These are phyloP conservation scores for Chrysocyon brachyurus DNA, from an alignment of 2,797 vertebrate genomes.

Conservation along the genomic window DNA sequence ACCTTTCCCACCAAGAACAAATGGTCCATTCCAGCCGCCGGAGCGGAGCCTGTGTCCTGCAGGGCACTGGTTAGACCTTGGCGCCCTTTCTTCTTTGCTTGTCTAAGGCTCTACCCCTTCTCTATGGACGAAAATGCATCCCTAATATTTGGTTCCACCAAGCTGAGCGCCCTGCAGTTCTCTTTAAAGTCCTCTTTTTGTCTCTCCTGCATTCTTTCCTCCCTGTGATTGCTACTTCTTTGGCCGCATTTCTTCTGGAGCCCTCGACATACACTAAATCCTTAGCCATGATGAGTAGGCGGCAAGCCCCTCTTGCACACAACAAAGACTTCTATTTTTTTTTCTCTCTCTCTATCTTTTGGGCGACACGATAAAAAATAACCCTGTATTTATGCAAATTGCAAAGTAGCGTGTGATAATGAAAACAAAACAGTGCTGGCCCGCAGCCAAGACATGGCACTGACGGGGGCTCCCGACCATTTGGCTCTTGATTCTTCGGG, in stretches of 20 bases:
- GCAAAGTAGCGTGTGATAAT: constrained; percentile 90
- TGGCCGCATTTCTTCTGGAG: constrained; percentile 59
- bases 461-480: constrained; percentile 88
- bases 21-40: not conserved
- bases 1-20: not conserved
- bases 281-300: constrained; percentile 82
- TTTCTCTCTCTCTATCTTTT: constrained; percentile 83
- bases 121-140: accelerated
- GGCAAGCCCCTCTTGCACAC: constrained; percentile 79
- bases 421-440: constrained; percentile 92
- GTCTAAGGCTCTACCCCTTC: not conserved
- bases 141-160: constrained; percentile 29
- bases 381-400: constrained; percentile 92
- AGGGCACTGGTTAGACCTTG: not conserved
- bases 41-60: no score
- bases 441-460: constrained; percentile 90
- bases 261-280: constrained; percentile 76
- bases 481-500: constrained; percentile 88
- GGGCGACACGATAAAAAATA: constrained; percentile 89
- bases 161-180: constrained; percentile 44
- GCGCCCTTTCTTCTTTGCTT: not conserved
- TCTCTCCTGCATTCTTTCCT: constrained; percentile 68
- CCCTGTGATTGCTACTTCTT: constrained; percentile 40
- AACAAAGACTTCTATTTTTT: constrained; percentile 86
- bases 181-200: constrained; percentile 58